Evolutionary conservation across 1,140 invertebrate species (phyloP).

Genomic region (Frieseomelitta varia): DNA sequence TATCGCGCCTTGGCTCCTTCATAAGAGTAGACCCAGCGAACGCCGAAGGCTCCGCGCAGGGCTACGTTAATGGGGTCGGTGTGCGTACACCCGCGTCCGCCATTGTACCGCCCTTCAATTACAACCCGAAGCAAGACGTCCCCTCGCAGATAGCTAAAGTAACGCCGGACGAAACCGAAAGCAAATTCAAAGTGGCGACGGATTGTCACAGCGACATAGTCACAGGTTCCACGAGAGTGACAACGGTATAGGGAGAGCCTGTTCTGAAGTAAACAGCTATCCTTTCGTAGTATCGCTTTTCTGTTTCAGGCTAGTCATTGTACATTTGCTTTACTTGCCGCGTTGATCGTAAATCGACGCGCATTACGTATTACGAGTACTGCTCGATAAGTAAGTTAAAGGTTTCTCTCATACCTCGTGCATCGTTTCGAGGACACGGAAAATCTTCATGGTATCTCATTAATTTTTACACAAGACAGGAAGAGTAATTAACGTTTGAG

Average conservation of each 20-base stretch:
- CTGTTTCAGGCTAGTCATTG: conserved; percentile 70
- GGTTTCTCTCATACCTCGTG: conserved; percentile 26
- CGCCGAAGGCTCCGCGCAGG: conserved; percentile 57
- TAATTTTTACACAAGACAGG: conserved; percentile 32
- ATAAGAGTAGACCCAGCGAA: conserved; percentile 76
- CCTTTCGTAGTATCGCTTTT: conserved; percentile 55
- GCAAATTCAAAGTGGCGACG: conserved; percentile 58
- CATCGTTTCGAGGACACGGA: conserved; percentile 12
- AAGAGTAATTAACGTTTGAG: conserved; percentile 16
- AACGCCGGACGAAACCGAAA: conserved; percentile 59
- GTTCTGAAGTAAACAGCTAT: conserved; percentile 19
- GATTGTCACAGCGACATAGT: conserved; percentile 68
- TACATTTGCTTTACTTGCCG: conserved; percentile 54
- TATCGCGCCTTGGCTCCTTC: conserved; percentile 82
- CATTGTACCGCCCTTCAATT: conserved; percentile 83
- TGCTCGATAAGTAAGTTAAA: conserved; percentile 55
- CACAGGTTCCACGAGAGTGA: conserved; percentile 73
- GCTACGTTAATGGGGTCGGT: conserved; percentile 32
- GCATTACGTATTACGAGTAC: conserved; percentile 16
- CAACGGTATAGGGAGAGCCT: conserved; percentile 72
- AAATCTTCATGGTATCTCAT: conserved; percentile 17
- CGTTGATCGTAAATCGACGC: not conserved
- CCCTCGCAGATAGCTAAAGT: conserved; percentile 44
- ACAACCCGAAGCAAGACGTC: conserved; percentile 77
- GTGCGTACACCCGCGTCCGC: conserved; percentile 76